Evolutionary conservation across 2,797 vertebrate genomes (phyloP), one percentile per base, ranked within the genome.

Genomic region (Mus spretus): DNA sequence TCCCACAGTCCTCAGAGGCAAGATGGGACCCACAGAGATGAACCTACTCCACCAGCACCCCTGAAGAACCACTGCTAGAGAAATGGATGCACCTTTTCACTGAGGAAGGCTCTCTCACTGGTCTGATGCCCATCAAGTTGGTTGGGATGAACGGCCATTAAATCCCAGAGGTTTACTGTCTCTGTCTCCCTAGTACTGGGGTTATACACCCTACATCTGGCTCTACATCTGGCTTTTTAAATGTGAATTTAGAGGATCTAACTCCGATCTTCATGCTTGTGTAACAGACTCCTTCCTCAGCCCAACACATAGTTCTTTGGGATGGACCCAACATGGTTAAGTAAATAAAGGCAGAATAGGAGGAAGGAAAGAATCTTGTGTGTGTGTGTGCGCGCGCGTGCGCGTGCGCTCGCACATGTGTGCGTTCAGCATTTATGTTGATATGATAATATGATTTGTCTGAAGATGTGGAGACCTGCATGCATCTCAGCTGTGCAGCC

Each of bases 401-500:
- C 8, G 34, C 10, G 15, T 8, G n/a, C 10, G 10, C 50, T 50
- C 50, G 10, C 19, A 59, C 57, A 59, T 67, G 31, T 34, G 80
- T 61, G n/a, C 4, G 11, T 37, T 3, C 67, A 72, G 67, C n/a
- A 37, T 72, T 37, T 72, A 72, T 72, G 67, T 37, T 20, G 37
- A 37, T 72, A 37, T 72, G 67, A 20, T 6, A 2, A 24, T 44
- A 1, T 22, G 53, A 59, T 22, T 20, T 86, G 4, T 77, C 50
- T 61, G 12, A 37, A 80, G 67, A 44, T 40, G 40, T 3, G 20
- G 53, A 59, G 12, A 3, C 47, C 63, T 34, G 26, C 17, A 17
- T 19, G 17, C 12, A 17, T 3, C n/a, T 2, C 0, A 3, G 0
- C 17, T 15, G 8, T 40, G 13, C 5, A 20, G 14, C 37, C 3